Percentiles rank a stretch among this genome's conserved stretches.
phyloP scores from a whole-genome alignment of 1,140 invertebrate genomes.

The Sesamia nonagrioides region DNA sequence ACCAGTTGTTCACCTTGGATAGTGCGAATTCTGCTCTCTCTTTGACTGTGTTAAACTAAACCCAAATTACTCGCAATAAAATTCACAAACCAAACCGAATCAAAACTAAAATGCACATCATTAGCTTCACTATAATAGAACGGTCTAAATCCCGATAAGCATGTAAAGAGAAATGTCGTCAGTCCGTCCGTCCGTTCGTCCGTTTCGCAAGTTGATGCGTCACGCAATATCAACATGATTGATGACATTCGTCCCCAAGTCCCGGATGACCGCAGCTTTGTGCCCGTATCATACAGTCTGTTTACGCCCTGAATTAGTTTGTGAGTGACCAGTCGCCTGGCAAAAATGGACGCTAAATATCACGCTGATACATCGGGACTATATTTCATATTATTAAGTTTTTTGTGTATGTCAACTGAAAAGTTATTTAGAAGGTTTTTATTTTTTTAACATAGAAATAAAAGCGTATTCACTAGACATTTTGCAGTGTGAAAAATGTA shows the following conservation, averaged over 20 bases:
- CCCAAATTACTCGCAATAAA: neutral
- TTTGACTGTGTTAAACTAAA: too few relatives aligned
- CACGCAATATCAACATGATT: conserved; percentile 81
- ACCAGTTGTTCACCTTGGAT: too few relatives aligned
- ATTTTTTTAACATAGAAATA: neutral
- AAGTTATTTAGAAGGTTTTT: neutral
- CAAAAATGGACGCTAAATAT: conserved; percentile 47
- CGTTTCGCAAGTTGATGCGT: conserved; percentile 71
- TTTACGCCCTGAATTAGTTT: conserved; percentile 45
- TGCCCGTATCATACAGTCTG: conserved; percentile 57
- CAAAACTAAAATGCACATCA: conserved; percentile 18
- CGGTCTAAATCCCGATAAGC: conserved; percentile 60
- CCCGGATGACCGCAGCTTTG: conserved; percentile 70
- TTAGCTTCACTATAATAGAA: conserved; percentile 33
- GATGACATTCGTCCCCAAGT: conserved; percentile 67
- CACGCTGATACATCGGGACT: conserved; percentile 12
- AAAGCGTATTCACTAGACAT: too few relatives aligned
- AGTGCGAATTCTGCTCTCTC: too few relatives aligned
- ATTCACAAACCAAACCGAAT: neutral
- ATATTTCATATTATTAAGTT: conserved; percentile 28
- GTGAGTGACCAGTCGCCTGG: conserved; percentile 30
- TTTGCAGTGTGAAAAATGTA: neutral
- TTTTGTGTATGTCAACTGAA: neutral
- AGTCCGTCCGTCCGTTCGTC: conserved; percentile 43
- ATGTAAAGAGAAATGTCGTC: conserved; percentile 66